A percentile compares a stretch with the other conserved stretches of the same genome.
Conservation (phyloP, 2,113 vertebrate species). For the Rattus norvegicus region DNA sequence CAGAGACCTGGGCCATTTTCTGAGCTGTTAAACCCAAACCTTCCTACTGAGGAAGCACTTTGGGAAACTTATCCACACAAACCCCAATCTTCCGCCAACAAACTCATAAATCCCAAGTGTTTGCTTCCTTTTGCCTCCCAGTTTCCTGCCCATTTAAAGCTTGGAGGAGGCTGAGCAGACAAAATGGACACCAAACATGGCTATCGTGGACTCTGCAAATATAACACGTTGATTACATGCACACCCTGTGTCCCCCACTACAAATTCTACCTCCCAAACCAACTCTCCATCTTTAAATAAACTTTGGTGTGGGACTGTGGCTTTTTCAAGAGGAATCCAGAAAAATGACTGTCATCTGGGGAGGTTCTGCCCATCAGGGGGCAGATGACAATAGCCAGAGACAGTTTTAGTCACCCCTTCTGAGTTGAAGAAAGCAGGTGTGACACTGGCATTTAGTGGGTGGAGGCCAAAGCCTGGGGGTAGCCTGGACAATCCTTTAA, state of each 20-base stretch:
- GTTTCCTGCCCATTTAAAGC: not conserved
- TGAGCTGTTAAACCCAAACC: not conserved
- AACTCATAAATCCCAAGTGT: not conserved
- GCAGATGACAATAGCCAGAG: not conserved
- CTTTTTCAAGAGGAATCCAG: not conserved
- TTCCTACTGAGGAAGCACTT: not conserved
- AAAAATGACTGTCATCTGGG: not conserved
- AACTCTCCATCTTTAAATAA: not conserved
- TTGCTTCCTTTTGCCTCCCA: not conserved
- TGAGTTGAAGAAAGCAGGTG: not conserved
- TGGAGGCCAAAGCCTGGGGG: not conserved
- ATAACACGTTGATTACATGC: not conserved
- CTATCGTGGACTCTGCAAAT: not conserved
- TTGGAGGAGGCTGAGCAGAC: not conserved
- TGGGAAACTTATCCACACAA: not conserved
- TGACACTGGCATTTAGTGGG: not conserved
- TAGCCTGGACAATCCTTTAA: too few species aligned
- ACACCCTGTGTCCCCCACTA: not conserved
- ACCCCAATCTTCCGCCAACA: not conserved
- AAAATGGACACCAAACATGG: not conserved
- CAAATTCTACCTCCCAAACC: rapidly evolving
- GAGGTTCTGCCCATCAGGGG: not conserved
- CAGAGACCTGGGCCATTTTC: not conserved
- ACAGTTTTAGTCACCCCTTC: not conserved
- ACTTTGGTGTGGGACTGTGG: not conserved